A percentile compares a stretch with the other conserved stretches of the same genome.
phyloP scores from a whole-genome alignment of 2,888 invertebrate genomes.

The Endomychus coccineus region DNA sequence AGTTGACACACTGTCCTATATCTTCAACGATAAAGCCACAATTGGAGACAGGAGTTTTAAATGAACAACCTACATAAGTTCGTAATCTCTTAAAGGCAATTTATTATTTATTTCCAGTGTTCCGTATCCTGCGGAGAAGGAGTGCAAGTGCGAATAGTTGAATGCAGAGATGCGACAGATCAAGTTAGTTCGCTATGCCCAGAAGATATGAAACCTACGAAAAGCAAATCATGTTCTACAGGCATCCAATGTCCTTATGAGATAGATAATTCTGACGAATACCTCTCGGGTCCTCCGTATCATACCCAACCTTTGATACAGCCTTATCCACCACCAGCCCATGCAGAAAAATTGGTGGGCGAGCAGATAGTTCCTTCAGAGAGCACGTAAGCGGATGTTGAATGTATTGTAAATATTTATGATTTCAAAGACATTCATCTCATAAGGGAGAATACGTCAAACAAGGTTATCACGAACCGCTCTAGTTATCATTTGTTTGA shows the following conservation, averaged over 20 bases:
- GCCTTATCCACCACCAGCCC: slow-evolving; percentile 56
- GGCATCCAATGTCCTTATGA: slow-evolving; percentile 59
- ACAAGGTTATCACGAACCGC: no score
- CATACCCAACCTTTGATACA: slow-evolving; percentile 63
- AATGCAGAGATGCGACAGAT: slow-evolving; percentile 61
- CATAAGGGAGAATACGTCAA: no score
- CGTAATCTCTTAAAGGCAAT: background rate
- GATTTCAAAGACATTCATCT: no score
- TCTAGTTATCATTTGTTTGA: no score
- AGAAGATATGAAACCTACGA: slow-evolving; percentile 57
- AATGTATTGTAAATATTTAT: no score
- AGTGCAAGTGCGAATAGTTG: slow-evolving; percentile 71
- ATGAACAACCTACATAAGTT: no score
- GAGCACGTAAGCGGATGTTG: slow-evolving; percentile 80
- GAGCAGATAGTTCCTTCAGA: slow-evolving; percentile 67
- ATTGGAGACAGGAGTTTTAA: no score
- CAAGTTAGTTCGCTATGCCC: slow-evolving; percentile 57
- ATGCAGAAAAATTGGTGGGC: slow-evolving; percentile 62
- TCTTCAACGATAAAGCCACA: no score
- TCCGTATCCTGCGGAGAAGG: slow-evolving; percentile 91
- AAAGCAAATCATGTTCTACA: slow-evolving; percentile 65
- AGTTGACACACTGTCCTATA: background rate
- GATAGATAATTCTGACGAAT: slow-evolving; percentile 51
- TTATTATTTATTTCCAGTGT: slow-evolving; percentile 61
- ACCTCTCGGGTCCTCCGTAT: slow-evolving; percentile 52